phyloP scores from a whole-genome alignment of 37 sponge, comb jelly and placozoan genomes.

The Theonella swinhoei region DNA sequence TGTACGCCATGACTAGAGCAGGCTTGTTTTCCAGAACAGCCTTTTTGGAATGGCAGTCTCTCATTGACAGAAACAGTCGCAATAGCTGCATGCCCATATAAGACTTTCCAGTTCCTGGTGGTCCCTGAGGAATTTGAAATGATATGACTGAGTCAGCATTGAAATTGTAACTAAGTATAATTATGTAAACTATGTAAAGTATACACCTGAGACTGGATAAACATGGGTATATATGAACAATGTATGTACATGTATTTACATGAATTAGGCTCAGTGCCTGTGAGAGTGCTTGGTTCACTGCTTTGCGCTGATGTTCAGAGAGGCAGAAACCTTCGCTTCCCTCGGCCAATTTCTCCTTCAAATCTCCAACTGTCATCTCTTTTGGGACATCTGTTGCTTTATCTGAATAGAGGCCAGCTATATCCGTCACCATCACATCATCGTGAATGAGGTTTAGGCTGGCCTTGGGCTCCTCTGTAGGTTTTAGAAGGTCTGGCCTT shows the following conservation, averaged over 20 bases:
- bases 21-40: constrained; percentile 10
- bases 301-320: constrained; percentile 32
- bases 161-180: too few species aligned
- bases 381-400: not conserved
- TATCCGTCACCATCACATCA: not conserved
- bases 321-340: not conserved
- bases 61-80: constrained; percentile 33
- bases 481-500: not conserved
- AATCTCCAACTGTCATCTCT: not conserved
- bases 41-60: not conserved
- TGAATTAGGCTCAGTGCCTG: constrained; percentile 50
- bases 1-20: constrained; percentile 40
- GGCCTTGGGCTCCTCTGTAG: not conserved
- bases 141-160: too few species aligned
- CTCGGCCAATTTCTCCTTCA: not conserved
- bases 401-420: not conserved
- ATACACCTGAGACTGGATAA: not conserved
- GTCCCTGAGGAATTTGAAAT: constrained; percentile 28
- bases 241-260: not conserved
- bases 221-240: not conserved
- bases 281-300: constrained; percentile 29
- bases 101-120: constrained; percentile 73
- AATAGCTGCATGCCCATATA: constrained; percentile 33
- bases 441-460: not conserved
- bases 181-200: too few species aligned